A percentile compares a stretch with the other conserved stretches of the same genome.
Conservation (phyloP, 2,113 vertebrate genomes). For the Malurus cyaneus region DNA sequence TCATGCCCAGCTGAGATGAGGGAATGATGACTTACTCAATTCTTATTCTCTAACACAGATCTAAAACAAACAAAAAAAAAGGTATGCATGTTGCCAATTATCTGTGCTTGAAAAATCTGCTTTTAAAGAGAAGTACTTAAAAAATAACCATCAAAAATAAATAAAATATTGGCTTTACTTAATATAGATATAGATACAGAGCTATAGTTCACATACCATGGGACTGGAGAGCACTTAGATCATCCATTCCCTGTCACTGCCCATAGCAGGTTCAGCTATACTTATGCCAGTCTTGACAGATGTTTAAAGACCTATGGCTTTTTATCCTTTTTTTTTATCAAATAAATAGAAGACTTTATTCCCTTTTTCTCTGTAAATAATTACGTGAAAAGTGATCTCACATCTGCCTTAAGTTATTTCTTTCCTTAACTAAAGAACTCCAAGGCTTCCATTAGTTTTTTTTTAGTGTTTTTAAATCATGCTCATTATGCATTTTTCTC, state of each 20-base stretch:
- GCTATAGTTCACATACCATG: not conserved
- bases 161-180: not conserved
- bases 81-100: not conserved
- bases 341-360: not conserved
- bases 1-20: not conserved
- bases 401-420: not conserved
- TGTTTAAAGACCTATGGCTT: not conserved
- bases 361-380: not conserved
- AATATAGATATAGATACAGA: not conserved
- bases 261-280: not conserved
- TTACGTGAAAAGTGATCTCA: not conserved
- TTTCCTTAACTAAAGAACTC: not conserved
- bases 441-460: not conserved
- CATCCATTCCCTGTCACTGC: not conserved
- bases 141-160: not conserved
- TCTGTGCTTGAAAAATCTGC: not conserved
- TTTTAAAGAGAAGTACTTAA: not conserved
- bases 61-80: not conserved
- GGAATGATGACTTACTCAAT: not conserved
- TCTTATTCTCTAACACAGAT: not conserved
- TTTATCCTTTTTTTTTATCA: not conserved
- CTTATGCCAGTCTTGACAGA: not conserved
- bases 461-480: not conserved
- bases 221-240: not conserved
- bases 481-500: not conserved